Conservation (phyloP, 2,888 invertebrate genomes). For the Ischnura elegans region DNA sequence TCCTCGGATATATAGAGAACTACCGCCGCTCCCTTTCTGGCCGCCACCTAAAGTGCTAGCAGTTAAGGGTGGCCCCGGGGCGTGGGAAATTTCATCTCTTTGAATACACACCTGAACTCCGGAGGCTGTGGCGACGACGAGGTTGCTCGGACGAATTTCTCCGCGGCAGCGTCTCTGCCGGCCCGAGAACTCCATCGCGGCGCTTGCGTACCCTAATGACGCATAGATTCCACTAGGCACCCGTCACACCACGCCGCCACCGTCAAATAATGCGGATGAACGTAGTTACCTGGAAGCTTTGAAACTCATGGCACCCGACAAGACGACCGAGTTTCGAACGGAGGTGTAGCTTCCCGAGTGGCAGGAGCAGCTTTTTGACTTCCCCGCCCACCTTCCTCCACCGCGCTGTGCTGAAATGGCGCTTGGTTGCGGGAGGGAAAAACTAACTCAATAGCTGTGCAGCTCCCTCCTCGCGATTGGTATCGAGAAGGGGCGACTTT, state of each 20-base stretch:
- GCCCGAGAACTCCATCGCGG: conserved; percentile 3
- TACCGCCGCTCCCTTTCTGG: neutral
- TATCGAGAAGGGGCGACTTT: neutral
- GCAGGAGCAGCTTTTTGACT: neutral
- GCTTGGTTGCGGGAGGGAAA: neutral
- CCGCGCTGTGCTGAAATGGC: neutral
- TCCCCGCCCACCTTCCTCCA: neutral
- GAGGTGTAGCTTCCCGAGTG: neutral
- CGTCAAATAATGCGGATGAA: conserved; percentile 29
- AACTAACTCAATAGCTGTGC: too few species aligned
- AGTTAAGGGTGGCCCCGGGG: neutral
- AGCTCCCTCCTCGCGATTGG: neutral
- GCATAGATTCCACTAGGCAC: conserved; percentile 10
- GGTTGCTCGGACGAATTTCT: neutral
- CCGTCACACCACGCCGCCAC: neutral
- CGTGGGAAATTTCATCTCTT: neutral
- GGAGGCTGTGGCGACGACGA: neutral
- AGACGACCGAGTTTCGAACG: neutral
- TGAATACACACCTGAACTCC: conserved; percentile 27
- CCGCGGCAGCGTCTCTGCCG: neutral
- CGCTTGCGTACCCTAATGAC: neutral
- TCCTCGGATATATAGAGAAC: neutral
- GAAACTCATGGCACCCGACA: neutral
- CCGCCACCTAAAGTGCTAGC: neutral
- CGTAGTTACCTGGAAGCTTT: conserved; percentile 32